Percentiles rank a stretch among this genome's conserved stretches.
These are phyloP conservation scores for Drosophila sproati DNA, from an alignment of 1,140 invertebrate genomes.

Conservation along the genomic window DNA sequence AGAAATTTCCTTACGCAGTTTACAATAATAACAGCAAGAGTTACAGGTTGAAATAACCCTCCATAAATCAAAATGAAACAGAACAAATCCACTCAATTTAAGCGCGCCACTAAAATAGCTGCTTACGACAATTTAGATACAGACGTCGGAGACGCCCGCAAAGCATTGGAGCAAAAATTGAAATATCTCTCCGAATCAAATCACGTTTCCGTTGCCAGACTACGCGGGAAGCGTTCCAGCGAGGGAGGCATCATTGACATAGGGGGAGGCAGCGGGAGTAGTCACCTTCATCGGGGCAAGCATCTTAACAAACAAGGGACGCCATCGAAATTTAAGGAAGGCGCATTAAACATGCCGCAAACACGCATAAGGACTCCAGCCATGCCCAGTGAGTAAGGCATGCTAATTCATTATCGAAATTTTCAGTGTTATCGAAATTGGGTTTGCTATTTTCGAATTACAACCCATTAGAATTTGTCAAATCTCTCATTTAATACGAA, in stretches of 20 bases:
- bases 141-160: conserved; percentile 42
- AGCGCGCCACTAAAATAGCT: not conserved
- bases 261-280: no score
- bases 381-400: conserved; percentile 22
- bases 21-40: not conserved
- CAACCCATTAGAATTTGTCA: no score
- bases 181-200: conserved; percentile 43
- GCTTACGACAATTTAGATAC: conserved; percentile 11
- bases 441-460: no score
- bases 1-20: not conserved
- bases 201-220: not conserved
- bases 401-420: no score
- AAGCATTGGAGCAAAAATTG: conserved; percentile 42
- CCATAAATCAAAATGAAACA: conserved; percentile 24
- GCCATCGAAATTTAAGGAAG: not conserved
- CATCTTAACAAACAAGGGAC: not conserved
- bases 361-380: not conserved
- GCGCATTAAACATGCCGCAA: not conserved
- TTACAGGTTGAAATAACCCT: not conserved
- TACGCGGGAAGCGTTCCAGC: not conserved
- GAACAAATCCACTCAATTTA: not conserved
- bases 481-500: no score
- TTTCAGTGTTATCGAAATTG: no score
- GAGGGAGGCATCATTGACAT: not conserved
- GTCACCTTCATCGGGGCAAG: conserved; percentile 3